Evolutionary conservation across 53 echinoderm and acorn worm genomes (phyloP), one percentile per base, ranked within the genome.

Genomic region (Echinarachnius parma): DNA sequence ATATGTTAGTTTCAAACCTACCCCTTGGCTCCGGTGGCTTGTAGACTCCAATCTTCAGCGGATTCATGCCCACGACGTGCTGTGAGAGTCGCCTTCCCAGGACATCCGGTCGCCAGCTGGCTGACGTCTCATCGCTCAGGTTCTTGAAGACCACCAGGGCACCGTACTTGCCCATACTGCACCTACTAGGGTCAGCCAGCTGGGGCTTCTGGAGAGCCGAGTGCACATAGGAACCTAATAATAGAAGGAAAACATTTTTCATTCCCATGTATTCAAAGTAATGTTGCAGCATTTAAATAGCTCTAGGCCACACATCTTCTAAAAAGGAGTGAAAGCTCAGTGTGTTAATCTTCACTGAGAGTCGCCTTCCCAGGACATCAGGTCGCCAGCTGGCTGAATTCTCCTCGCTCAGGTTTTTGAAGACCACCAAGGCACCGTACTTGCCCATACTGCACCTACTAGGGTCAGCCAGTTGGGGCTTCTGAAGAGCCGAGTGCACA

Each of bases 31-130:
- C 61, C 45, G 87, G 87, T 64, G 72, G 81, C 16, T 53, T 53
- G 52, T 82, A 83, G 60, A 86, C 89, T 37, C 93, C 93, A 76
- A 93, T 82, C 24, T 39, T 82, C 25, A 80, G 55, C 33, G 95
- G 95, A 78, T 86, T 94, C 95, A 94, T 94, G n/a, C 95, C 95
- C 14, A 94, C 90, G 32, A 94, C 80, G 45, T 94, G 95, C 58
- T 94, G 95, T 53, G 90, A 80, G 28, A 94, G 67, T 21, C 86
- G 71, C 59, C 95, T 69, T 11, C 95, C 95, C n/a, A 94, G 60
- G 19, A 85, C 84, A n/a, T 32, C 77, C 2, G 87, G 61, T 3
- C 83, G 69, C 37, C 87, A 66, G 24, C 77, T 78, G 1, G 76
- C 18, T 11, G 72, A 27, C 1, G 72, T 62, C 25, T 83, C 83